These are phyloP conservation scores for Marcusenius ussheri DNA, from an alignment of 2,113 vertebrate species.

Conservation along the genomic window DNA sequence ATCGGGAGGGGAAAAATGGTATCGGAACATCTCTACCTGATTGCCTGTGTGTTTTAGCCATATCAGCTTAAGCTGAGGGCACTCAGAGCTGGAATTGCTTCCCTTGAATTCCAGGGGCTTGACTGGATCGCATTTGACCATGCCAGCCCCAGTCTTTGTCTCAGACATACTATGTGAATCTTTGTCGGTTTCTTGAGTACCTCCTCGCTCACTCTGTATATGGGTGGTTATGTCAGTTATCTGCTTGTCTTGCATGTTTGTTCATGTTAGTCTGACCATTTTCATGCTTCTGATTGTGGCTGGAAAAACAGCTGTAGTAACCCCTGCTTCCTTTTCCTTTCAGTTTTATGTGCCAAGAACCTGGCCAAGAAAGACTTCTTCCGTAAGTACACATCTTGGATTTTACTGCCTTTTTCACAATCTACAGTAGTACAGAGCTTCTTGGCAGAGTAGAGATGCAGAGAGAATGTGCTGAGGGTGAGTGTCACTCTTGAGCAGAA, in stretches of 20 bases:
- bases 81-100: not conserved
- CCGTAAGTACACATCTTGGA: slow-evolving; percentile 69
- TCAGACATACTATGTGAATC: not conserved
- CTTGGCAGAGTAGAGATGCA: not conserved
- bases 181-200: not conserved
- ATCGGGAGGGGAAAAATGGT: too few relatives aligned
- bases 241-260: not conserved
- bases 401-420: not conserved
- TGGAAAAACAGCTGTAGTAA: not conserved
- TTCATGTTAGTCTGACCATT: not conserved
- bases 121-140: not conserved
- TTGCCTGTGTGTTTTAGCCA: not conserved
- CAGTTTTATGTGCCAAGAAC: slow-evolving; percentile 98
- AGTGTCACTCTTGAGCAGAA: not conserved
- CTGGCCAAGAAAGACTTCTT: slow-evolving; percentile 99
- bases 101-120: not conserved
- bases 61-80: not conserved
- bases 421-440: not conserved
- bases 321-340: slow-evolving; percentile 47
- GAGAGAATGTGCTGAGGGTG: not conserved
- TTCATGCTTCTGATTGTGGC: not conserved
- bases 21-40: too few relatives aligned
- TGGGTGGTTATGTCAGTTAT: not conserved
- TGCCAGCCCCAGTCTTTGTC: not conserved
- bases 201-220: not conserved